Evolutionary conservation across 2,888 invertebrate species (phyloP).

Genomic region (Diplazon laetatorius): DNA sequence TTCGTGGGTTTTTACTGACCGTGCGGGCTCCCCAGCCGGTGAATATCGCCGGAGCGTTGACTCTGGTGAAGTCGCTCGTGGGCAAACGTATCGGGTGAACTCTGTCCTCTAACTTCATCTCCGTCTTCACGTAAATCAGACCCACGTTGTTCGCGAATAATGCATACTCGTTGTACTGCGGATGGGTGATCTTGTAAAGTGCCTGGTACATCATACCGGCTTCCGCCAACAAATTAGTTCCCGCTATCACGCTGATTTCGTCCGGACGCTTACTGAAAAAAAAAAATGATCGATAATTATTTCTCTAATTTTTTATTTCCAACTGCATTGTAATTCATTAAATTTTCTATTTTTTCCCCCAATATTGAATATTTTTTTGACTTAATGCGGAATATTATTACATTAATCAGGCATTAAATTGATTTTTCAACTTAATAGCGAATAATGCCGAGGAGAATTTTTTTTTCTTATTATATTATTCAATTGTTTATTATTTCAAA

Average conservation of each 20-base stretch:
- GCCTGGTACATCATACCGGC: conserved; percentile 61
- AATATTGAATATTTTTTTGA: no score
- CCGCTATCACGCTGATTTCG: conserved; percentile 61
- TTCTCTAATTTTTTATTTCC: no score
- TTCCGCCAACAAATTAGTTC: conserved; percentile 62
- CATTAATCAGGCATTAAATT: no score
- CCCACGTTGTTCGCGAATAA: conserved; percentile 71
- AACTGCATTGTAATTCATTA: no score
- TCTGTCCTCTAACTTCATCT: conserved; percentile 67
- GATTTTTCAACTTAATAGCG: no score
- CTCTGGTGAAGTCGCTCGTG: conserved; percentile 47
- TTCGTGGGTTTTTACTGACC: conserved; percentile 59
- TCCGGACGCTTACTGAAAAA: no score
- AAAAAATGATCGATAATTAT: no score
- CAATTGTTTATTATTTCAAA: not conserved
- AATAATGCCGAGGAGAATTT: no score
- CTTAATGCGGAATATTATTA: no score
- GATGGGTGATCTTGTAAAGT: conserved; percentile 63
- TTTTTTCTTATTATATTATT: not conserved
- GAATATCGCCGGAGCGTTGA: conserved; percentile 72
- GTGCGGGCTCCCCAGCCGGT: conserved; percentile 83
- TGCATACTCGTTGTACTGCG: conserved; percentile 35
- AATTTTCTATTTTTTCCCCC: no score
- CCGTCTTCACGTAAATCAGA: conserved; percentile 68
- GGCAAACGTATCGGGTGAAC: conserved; percentile 72